Conservation (phyloP, 2,888 invertebrate genomes). For the Ypsolopha scabrella region DNA sequence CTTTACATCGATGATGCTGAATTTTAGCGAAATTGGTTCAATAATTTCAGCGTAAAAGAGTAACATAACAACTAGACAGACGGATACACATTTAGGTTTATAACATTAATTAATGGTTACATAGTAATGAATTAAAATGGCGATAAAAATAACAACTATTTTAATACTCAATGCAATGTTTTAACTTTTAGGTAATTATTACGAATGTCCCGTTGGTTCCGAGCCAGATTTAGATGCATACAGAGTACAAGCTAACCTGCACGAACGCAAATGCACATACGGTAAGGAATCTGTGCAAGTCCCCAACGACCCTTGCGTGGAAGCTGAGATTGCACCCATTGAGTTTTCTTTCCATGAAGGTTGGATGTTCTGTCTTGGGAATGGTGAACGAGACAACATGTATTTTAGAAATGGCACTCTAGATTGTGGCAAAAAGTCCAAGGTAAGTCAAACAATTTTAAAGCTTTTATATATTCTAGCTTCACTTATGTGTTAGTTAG, state of each 20-base stretch:
- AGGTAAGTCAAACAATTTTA: constrained; percentile 18
- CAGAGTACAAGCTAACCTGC: constrained; percentile 53
- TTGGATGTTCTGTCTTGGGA: constrained; percentile 63
- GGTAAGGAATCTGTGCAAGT: constrained; percentile 38
- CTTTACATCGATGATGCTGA: no score
- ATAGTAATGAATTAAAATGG: no score
- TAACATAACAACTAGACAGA: no score
- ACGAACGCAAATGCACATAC: constrained; percentile 52
- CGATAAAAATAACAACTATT: no score
- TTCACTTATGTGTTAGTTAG: no score
- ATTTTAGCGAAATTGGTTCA: no score
- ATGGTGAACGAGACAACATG: constrained; percentile 56
- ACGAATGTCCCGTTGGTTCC: constrained; percentile 46
- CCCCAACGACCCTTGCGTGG: constrained; percentile 51
- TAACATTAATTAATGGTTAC: no score
- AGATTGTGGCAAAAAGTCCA: constrained; percentile 58
- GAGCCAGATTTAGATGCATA: constrained; percentile 56
- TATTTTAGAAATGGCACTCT: constrained; percentile 58
- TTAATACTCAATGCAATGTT: no score
- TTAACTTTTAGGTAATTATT: constrained; percentile 41
- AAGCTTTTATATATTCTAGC: no score
- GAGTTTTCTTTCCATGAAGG: constrained; percentile 61
- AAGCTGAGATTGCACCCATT: constrained; percentile 58
- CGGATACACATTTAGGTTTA: no score
- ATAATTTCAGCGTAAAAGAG: no score